Conservation (phyloP, 2,113 vertebrate genomes). For the Climacteris rufus region DNA sequence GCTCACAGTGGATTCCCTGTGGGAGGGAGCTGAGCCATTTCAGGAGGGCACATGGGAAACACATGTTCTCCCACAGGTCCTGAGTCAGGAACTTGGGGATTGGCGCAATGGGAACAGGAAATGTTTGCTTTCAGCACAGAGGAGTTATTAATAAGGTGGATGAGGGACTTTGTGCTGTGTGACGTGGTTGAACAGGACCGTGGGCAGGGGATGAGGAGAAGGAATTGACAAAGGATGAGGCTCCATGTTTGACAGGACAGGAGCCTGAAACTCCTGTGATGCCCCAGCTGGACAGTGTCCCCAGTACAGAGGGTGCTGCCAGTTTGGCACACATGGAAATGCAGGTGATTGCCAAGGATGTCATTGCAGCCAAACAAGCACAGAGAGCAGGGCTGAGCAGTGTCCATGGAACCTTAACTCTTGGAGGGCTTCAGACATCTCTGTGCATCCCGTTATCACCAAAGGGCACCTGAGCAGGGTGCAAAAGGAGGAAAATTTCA, state of each 20-base stretch:
- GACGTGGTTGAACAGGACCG: background rate
- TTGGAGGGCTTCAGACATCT: background rate
- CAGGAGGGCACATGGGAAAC: background rate
- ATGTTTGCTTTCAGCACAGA: background rate
- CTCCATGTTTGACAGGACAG: background rate
- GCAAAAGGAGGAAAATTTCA: background rate
- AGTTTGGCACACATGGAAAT: background rate
- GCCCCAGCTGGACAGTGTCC: too few relatives aligned
- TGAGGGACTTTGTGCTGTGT: background rate
- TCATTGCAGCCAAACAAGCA: background rate
- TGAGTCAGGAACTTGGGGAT: background rate
- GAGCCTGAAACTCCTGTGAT: too few relatives aligned
- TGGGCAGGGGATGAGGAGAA: background rate
- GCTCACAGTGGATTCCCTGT: accelerated
- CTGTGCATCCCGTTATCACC: background rate
- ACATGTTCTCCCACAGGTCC: background rate
- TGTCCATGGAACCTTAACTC: background rate
- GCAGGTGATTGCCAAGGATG: background rate
- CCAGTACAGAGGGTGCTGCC: background rate
- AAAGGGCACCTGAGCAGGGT: accelerated
- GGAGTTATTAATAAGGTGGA: background rate
- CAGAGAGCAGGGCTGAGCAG: background rate
- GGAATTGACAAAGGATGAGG: background rate
- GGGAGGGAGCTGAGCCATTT: background rate
- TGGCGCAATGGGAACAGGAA: background rate